These are phyloP conservation scores for Muricea muricata DNA, from an alignment of 92 coral and sea anemone species.

Conservation along the genomic window DNA sequence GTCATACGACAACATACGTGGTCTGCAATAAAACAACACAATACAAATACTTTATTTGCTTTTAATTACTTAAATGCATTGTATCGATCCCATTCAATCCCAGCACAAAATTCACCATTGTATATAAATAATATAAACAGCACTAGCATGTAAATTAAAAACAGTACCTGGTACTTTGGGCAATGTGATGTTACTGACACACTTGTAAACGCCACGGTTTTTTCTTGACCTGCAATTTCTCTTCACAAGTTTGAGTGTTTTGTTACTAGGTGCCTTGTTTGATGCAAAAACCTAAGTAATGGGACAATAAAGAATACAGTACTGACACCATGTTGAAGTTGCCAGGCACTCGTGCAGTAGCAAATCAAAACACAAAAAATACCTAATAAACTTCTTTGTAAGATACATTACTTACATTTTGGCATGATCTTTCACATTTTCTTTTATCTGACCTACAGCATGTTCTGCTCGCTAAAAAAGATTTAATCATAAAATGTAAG, in stretches of 20 bases:
- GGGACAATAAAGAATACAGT: background rate
- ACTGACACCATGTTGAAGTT: too few relatives aligned
- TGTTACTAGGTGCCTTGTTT: constrained; percentile 52
- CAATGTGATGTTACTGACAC: constrained; percentile 57
- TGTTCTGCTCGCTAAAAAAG: constrained; percentile 68
- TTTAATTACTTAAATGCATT: too few relatives aligned
- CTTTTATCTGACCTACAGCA: constrained; percentile 67
- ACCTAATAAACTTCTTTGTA: too few relatives aligned
- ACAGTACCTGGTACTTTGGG: background rate
- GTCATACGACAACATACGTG: constrained; percentile 62
- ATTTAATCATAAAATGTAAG: background rate
- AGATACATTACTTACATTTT: constrained; percentile 89
- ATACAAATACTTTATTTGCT: too few relatives aligned
- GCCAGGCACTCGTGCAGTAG: too few relatives aligned
- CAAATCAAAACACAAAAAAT: too few relatives aligned
- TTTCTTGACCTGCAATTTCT: constrained; percentile 53
- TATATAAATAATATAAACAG: too few relatives aligned
- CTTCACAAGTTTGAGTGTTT: constrained; percentile 38
- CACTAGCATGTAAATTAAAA: too few relatives aligned
- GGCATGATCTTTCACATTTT: constrained; percentile 79
- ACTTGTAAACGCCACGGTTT: constrained; percentile 60
- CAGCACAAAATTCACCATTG: too few relatives aligned
- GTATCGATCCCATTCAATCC: too few relatives aligned
- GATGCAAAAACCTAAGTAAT: constrained; percentile 79
- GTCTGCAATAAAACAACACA: constrained; percentile 28